A percentile compares a stretch with the other conserved stretches of the same genome.
phyloP scores from a whole-genome alignment of 2,113 vertebrate species.

The Lagopus leucura region DNA sequence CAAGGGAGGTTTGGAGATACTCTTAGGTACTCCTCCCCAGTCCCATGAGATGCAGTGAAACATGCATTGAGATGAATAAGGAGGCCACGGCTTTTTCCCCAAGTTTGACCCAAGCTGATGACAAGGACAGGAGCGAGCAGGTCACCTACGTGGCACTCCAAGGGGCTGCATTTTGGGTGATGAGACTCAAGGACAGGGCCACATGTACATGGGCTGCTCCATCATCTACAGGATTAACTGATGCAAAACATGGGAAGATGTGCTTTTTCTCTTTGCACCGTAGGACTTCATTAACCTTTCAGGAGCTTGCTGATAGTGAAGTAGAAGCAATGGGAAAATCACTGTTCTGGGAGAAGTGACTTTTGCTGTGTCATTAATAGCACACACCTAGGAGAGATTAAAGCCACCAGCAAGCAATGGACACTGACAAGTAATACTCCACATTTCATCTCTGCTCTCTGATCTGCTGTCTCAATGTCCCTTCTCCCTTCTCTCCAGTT shows the following conservation, averaged over 20 bases:
- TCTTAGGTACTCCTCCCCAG: slow-evolving; percentile 43
- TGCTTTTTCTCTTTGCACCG: slow-evolving; percentile 60
- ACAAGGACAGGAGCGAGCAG: background rate
- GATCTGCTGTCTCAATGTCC: background rate
- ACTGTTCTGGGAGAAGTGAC: background rate
- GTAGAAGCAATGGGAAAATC: slow-evolving; percentile 24
- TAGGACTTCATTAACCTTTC: slow-evolving; percentile 68
- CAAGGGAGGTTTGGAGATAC: background rate
- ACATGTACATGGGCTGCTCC: background rate
- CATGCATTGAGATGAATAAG: slow-evolving; percentile 12
- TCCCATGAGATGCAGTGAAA: background rate
- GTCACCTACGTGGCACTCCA: background rate
- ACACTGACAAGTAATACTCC: background rate
- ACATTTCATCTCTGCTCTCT: background rate
- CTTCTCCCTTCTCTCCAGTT: background rate
- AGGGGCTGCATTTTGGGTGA: slow-evolving; percentile 17
- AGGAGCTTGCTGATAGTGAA: slow-evolving; percentile 28
- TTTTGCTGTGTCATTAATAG: background rate
- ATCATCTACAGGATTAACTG: slow-evolving; percentile 48
- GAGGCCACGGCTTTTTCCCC: background rate
- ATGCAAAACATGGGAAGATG: slow-evolving; percentile 66
- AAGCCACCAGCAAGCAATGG: background rate
- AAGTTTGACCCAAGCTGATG: slow-evolving; percentile 13
- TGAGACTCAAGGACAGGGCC: slow-evolving; percentile 27
- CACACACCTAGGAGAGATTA: background rate